Conservation (phyloP, 30 jellyfish, hydroid and myxozoan species). For the Aurelia sp. region DNA sequence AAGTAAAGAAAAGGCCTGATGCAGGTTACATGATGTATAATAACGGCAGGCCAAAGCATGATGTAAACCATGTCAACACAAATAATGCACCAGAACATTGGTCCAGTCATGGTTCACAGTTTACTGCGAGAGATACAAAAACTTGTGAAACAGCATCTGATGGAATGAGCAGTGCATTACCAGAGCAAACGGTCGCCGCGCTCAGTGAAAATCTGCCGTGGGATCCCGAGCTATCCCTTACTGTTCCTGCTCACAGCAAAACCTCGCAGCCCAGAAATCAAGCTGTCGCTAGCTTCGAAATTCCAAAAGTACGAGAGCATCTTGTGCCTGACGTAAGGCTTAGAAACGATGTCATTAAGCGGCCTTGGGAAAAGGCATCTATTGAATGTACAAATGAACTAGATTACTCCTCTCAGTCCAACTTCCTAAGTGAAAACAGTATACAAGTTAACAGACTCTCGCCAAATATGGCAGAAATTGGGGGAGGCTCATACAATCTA, state of each 20-base stretch:
- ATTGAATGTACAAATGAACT: not conserved
- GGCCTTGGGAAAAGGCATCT: conserved; percentile 8
- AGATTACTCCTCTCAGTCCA: not conserved
- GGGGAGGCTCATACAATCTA: not conserved
- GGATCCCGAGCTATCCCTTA: conserved; percentile 19
- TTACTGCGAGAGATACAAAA: too few species aligned
- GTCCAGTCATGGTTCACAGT: too few species aligned
- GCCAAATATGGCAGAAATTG: conserved; percentile 10
- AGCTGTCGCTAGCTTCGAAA: not conserved
- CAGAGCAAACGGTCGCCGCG: conserved; percentile 36
- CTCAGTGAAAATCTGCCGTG: conserved; percentile 43
- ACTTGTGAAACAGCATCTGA: too few species aligned
- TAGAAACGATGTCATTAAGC: not conserved
- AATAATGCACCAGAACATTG: too few species aligned
- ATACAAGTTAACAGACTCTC: not conserved
- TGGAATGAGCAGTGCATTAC: not conserved
- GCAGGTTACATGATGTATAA: too few species aligned
- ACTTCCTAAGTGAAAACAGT: not conserved
- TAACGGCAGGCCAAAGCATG: too few species aligned
- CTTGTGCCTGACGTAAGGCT: conserved; percentile 30
- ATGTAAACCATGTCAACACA: too few species aligned
- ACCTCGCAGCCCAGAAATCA: not conserved
- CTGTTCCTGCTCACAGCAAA: not conserved
- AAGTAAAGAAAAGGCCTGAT: too few species aligned
- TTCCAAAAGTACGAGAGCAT: conserved; percentile 31